Evolutionary conservation across 2,888 invertebrate species (phyloP).

Genomic region (Actias luna): DNA sequence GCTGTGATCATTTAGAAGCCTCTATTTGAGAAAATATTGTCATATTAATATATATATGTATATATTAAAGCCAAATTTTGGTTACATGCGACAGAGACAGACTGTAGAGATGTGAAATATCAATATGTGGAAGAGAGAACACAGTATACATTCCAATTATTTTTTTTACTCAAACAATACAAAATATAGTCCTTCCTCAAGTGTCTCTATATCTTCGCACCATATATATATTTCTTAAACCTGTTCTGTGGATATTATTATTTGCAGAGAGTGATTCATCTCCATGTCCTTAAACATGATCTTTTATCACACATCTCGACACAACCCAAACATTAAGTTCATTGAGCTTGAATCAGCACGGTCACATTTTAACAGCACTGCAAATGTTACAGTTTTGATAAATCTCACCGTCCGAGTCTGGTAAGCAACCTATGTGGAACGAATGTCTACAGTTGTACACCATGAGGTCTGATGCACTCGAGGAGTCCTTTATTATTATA

Average conservation of each 20-base stretch:
- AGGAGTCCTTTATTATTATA: slow-evolving; percentile 87
- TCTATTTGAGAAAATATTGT: slow-evolving; percentile 2
- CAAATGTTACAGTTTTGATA: slow-evolving; percentile 64
- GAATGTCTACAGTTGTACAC: slow-evolving; percentile 95
- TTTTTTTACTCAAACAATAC: too few species aligned
- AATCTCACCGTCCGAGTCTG: slow-evolving; percentile 55
- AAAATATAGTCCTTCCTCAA: background rate
- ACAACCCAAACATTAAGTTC: background rate
- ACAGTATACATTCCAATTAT: background rate
- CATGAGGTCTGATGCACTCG: slow-evolving; percentile 86
- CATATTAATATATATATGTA: background rate
- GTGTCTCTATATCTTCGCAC: background rate
- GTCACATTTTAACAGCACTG: slow-evolving; percentile 73
- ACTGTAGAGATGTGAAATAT: background rate
- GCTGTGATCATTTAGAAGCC: too few species aligned
- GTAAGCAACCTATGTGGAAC: slow-evolving; percentile 93
- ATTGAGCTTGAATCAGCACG: slow-evolving; percentile 46
- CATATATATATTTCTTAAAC: background rate
- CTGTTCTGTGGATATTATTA: background rate
- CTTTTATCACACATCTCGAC: background rate
- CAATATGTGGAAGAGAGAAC: background rate
- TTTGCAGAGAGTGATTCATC: background rate
- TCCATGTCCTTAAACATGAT: background rate
- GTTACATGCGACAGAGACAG: background rate
- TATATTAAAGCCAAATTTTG: background rate